phyloP scores from a whole-genome alignment of 2,113 vertebrate genomes.

The Alaudala cheleensis region DNA sequence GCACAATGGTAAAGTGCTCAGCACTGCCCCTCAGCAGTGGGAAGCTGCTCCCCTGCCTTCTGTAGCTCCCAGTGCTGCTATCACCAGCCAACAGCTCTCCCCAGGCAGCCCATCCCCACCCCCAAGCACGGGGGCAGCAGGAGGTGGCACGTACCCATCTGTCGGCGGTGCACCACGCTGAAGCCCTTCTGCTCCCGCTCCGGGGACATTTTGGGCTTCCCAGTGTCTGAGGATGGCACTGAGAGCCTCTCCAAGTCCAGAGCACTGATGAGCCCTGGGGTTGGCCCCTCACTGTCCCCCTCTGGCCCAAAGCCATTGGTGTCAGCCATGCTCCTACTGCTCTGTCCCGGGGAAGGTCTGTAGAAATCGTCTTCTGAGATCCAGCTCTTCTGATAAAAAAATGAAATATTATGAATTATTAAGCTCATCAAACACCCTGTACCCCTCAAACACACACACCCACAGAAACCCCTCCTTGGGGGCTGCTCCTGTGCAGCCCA shows the following conservation, averaged over 20 bases:
- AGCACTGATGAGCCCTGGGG: neutral
- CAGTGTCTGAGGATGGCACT: neutral
- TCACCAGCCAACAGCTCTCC: rapidly evolving
- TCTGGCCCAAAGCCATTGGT: slow-evolving; percentile 7
- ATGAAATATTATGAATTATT: neutral
- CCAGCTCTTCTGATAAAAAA: slow-evolving; percentile 81
- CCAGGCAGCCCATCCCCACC: neutral
- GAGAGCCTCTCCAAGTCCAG: slow-evolving; percentile 35
- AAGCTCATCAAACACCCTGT: rapidly evolving
- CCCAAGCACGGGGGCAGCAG: rapidly evolving
- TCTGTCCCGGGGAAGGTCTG: slow-evolving; percentile 63
- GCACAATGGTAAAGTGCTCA: no score
- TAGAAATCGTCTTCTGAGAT: slow-evolving; percentile 94
- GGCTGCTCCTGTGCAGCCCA: neutral
- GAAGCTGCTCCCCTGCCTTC: neutral
- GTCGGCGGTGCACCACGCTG: slow-evolving; percentile 86
- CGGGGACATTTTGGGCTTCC: neutral
- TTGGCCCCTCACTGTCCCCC: neutral
- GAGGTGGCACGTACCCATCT: slow-evolving; percentile 79
- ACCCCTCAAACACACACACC: neutral
- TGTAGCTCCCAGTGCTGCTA: neutral
- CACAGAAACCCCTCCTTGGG: rapidly evolving
- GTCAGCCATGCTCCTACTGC: rapidly evolving
- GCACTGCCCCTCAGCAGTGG: no score
- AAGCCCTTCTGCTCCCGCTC: slow-evolving; percentile 69